Base-by-base conservation (phyloP, 2,113 vertebrate genomes). In the Penelope pileata region DNA sequence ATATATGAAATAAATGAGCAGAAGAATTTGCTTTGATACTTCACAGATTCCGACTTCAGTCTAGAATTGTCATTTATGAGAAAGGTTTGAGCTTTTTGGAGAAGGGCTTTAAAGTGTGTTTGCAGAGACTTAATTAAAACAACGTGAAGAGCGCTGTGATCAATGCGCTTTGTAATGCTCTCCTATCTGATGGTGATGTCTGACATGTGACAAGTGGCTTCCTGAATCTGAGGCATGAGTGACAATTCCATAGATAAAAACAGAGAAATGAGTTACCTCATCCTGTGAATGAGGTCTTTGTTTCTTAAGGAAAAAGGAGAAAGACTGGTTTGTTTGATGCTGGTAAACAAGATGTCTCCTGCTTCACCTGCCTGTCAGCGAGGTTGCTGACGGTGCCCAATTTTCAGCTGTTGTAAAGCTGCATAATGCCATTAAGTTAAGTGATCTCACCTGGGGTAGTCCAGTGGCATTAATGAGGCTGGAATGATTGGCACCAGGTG, bases 211-310 rank as follows among this genome's bases (percentile, higher is more conserved):
- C 54, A 82, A 62, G 73, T 26, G 13, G 12, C 56, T 96, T 93
- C 53, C 79, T 69, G 68, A 96, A 74, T 36, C 40, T 43, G 36
- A 96, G 64, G 58, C 48, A 67, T 0, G 1, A 69, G 62, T 48
- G 3, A 78, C 73, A 69, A 66, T 78, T 60, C 54, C 53, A 32
- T 1, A 47, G 36, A 24, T 24, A 59, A 50, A 82, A 76, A 48
- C 23, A 10, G 2, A 83, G 59, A 92, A 86, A 58, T 68, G 24
- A 96, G 73, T 36, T 96, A 38, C 81, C 86, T 93, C 85, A 42
- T 58, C 24, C 68, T 81, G 38, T 92, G 81, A 43, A 90, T 74
- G 24, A 86, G 75, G 19, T 86, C 64, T 42, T 48, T 91, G n/a
- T 63, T 95, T 93, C 59, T 92, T 64, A 82, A 90, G 69, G 70